Evolutionary conservation across 1,140 invertebrate species (phyloP).

Genomic region (Radopholus similis): DNA sequence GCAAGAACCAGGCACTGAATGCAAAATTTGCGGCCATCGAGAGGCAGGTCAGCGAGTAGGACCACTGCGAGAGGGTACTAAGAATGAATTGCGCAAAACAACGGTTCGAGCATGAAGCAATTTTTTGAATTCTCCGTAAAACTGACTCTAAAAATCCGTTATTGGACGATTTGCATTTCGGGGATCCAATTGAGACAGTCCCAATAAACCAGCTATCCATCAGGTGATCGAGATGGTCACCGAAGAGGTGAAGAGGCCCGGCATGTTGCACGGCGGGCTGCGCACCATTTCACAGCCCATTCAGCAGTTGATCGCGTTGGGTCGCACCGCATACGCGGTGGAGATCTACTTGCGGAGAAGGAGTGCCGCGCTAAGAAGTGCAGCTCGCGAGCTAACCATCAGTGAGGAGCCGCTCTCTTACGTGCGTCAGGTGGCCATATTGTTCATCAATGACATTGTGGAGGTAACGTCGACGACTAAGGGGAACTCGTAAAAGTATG

Average conservation of each 20-base stretch:
- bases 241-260: conserved; percentile 60
- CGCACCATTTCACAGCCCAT: conserved; percentile 71
- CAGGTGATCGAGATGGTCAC: conserved; percentile 52
- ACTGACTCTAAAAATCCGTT: no score
- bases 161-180: no score
- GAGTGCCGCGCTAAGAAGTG: conserved; percentile 75
- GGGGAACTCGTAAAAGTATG: neutral
- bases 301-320: conserved; percentile 24
- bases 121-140: no score
- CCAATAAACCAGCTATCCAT: no score
- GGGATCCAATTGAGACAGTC: no score
- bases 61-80: no score
- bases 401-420: conserved; percentile 81
- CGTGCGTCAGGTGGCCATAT: conserved; percentile 75
- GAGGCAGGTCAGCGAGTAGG: conserved; percentile 17
- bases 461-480: conserved; percentile 62
- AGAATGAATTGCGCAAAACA: no score
- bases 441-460: conserved; percentile 81
- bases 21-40: conserved; percentile 45
- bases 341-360: conserved; percentile 80
- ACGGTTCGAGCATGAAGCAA: no score
- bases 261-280: conserved; percentile 78
- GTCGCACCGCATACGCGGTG: conserved; percentile 67
- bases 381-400: conserved; percentile 77
- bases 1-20: conserved; percentile 41